Evolutionary conservation across 2,888 invertebrate genomes (phyloP), one percentile per base, ranked within the genome.

Genomic region (Scotopteryx bipunctaria): DNA sequence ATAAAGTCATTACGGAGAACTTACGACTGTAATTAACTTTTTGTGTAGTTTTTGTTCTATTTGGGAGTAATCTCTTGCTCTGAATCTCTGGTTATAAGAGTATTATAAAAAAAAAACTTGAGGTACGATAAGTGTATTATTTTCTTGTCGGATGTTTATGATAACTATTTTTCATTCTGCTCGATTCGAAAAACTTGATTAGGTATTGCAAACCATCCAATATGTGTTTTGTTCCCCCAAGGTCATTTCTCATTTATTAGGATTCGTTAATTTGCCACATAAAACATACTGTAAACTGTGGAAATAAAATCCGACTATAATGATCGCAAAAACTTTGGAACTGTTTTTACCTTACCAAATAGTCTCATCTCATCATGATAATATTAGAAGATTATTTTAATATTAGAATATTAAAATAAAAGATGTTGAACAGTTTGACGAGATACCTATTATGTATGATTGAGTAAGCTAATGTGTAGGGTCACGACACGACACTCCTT

Each of bases 1-100:
- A 38, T 32, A 29, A 47, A 50, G 25, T 32, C 43, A 43, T 43
- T 50, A 50, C 23, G 5, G 32, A 49, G 35, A 55, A 55, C 55
- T 44, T 36, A 15, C n/a, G 21, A 32, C 41, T 17, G 29, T 43
- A 47, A 59, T 60, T 53, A 57, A 46, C 41, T 53, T 55, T 55
- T 57, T 50, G 35, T 29, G 33, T 21, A 49, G 14, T 25, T 40
- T 17, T 37, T 23, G 17, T 31, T 36, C 14, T 27, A 11, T 38
- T 43, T 40, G 27, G 38, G 31, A 38, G 14, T 43, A 49, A 44
- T 48, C 48, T 36, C 19, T 27, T 33, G 16, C 38, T 33, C 16
- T 15, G 14, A 32, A 43, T 41, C 15, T 32, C 27, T 37, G 31
- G 11, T 23, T 4, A 16, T n/a, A 29, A 17, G 25, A 23, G 17